Base-by-base conservation (phyloP, 2,888 invertebrate species). In the Aquatica leii region DNA sequence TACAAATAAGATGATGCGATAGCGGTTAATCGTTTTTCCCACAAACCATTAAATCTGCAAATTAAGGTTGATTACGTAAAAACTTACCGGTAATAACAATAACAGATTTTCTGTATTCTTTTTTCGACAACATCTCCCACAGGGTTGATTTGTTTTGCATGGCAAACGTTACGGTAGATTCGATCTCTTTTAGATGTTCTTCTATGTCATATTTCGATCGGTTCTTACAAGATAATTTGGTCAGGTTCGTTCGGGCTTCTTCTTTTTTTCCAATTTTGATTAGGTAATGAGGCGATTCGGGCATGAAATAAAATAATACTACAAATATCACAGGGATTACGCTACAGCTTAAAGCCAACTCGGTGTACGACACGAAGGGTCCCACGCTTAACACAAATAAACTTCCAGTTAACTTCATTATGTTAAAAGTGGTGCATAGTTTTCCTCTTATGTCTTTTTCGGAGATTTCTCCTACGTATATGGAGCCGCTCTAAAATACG, bases 401-500 rank as follows among this genome's bases (percentile, higher is more conserved):
- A 41, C 79, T 79, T 1, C 82, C 82, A 17, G 79, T 74, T 1
- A 80, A 79, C 9, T 80, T 78, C 79, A 81, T 78, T 0, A 82
- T 69, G 51, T 80, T 79, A 40, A 80, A 78, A 20, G 79, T 74
- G 0, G 68, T 69, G 15, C 65, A 63, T 11, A 85, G 70, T 0
- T 83, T 77, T 0, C 84, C 85, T 62, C 85, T 72, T 21, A 85
- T 81, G 66, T 84, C 83, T 62, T 84, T 85, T 67, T 85, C 84
- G 0, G 85, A 81, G 77, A 85, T 85, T 79, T 85, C 85, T 48
- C 84, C 84, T 61, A 84, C 76, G 72, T 85, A 85, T 69, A 85
- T 83, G 80, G 84, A 84, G 51, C 83, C 81, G 43, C 83, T 83
- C 85, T 85, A 76, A 57, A 82, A 82, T 68, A n/a, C n/a, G n/a